Conservation (phyloP, 2,888 invertebrate genomes). For the Drosophila suboccidentalis region DNA sequence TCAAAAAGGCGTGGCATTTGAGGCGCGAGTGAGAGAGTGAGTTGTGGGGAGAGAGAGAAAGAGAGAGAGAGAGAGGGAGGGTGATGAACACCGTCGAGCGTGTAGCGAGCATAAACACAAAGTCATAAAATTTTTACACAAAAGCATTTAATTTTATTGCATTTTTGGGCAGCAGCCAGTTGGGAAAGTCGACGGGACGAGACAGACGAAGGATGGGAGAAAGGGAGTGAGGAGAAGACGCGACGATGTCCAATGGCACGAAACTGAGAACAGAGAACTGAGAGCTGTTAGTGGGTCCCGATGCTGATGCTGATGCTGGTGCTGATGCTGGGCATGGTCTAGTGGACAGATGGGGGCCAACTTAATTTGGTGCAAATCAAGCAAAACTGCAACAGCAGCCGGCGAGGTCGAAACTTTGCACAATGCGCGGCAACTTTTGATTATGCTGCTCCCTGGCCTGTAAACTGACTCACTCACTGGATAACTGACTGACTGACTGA, state of each 20-base stretch:
- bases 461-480: slow-evolving; percentile 20
- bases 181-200: slow-evolving; percentile 15
- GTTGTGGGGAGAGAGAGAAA: neutral
- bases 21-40: neutral
- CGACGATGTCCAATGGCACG: slow-evolving; percentile 19
- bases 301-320: neutral
- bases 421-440: slow-evolving; percentile 45
- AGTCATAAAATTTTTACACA: slow-evolving; percentile 81
- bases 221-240: neutral
- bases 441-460: slow-evolving; percentile 31
- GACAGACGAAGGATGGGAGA: neutral
- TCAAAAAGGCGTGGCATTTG: slow-evolving; percentile 17
- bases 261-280: slow-evolving; percentile 7
- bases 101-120: slow-evolving; percentile 79
- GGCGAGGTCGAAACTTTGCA: slow-evolving; percentile 42
- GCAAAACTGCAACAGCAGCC: slow-evolving; percentile 72
- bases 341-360: slow-evolving; percentile 58
- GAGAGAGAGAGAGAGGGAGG: neutral
- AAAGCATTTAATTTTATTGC: slow-evolving; percentile 81
- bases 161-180: slow-evolving; percentile 75
- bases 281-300: slow-evolving; percentile 7
- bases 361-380: slow-evolving; percentile 79
- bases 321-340: slow-evolving; percentile 54
- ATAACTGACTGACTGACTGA: neutral
- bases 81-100: slow-evolving; percentile 45